Evolutionary conservation across 2,797 vertebrate species (phyloP).

Genomic region (Anomalospiza imberbis): DNA sequence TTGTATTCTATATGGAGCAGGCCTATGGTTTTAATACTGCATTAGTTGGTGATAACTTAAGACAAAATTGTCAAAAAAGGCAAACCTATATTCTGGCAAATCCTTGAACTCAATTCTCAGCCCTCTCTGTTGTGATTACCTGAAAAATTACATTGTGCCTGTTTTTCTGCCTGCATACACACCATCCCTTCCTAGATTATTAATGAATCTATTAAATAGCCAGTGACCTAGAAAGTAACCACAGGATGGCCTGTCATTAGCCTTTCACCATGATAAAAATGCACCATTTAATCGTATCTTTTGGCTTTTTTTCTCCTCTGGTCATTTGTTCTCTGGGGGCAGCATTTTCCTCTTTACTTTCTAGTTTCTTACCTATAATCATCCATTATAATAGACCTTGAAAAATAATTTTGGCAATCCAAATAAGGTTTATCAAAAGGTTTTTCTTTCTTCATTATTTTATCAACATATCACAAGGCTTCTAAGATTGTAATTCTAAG

Average conservation of each 20-base stretch:
- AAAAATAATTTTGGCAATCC: not conserved
- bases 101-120: not conserved
- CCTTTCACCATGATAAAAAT: not conserved
- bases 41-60: not conserved
- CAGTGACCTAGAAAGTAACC: constrained; percentile 9
- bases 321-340: not conserved
- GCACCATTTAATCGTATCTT: not conserved
- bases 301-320: not conserved
- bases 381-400: not conserved
- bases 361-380: not conserved
- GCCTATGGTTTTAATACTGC: not conserved
- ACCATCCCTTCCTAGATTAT: constrained; percentile 18
- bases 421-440: not conserved
- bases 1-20: not conserved
- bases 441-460: not conserved
- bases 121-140: not conserved
- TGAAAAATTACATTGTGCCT: not conserved
- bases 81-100: not conserved
- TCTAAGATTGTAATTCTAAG: not conserved
- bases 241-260: not conserved
- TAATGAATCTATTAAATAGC: constrained; percentile 53
- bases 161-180: not conserved
- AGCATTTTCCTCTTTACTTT: not conserved
- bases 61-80: not conserved
- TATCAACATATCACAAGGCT: not conserved